A percentile compares a stretch with the other conserved stretches of the same genome.
Evolutionary conservation across 2,888 invertebrate genomes (phyloP).

Genomic region (Lomographa bimaculata): DNA sequence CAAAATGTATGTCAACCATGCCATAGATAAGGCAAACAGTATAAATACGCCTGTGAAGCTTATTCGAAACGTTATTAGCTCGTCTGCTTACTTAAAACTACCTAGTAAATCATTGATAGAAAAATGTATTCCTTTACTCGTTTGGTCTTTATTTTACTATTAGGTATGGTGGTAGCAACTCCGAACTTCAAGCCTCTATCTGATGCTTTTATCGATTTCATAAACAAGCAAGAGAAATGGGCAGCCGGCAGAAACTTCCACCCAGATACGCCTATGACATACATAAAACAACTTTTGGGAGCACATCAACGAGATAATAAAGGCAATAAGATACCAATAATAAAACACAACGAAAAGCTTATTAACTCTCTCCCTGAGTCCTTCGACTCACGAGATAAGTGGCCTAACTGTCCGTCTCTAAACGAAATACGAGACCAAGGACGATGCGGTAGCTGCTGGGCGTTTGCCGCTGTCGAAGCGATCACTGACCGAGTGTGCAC

Average conservation of each 20-base stretch:
- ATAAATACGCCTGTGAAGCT: too few species aligned
- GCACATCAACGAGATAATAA: not conserved
- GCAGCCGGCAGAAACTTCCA: slow-evolving; percentile 90
- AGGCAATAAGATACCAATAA: not conserved
- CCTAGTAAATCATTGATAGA: too few species aligned
- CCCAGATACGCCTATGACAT: slow-evolving; percentile 75
- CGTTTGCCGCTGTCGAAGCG: slow-evolving; percentile 91
- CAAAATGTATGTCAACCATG: too few species aligned
- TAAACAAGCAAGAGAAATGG: slow-evolving; percentile 89
- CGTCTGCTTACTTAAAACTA: too few species aligned
- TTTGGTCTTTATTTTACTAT: too few species aligned
- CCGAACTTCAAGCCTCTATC: slow-evolving; percentile 84
- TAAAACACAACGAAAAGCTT: slow-evolving; percentile 1
- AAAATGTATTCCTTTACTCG: too few species aligned
- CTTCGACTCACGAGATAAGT: slow-evolving; percentile 90
- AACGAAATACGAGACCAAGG: slow-evolving; percentile 89
- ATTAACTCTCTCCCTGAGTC: slow-evolving; percentile 81
- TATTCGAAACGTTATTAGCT: too few species aligned
- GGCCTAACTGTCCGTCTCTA: slow-evolving; percentile 91
- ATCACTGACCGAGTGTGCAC: slow-evolving; percentile 93
- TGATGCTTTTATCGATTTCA: slow-evolving; percentile 86
- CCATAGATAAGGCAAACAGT: too few species aligned
- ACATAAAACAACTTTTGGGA: slow-evolving; percentile 64
- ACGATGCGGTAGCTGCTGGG: slow-evolving; percentile 94
- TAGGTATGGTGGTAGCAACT: too few species aligned